These are phyloP conservation scores for Felis catus DNA, from an alignment of 2,113 vertebrate species.

Conservation along the genomic window F.catus_Fca126_mat1.0 CM031416.1:100629501-100630000, in stretches of 20 bases:
- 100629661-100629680: not conserved
- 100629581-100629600: not conserved
- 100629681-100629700: not conserved
- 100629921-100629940: not conserved
- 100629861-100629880: not conserved
- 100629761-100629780: not conserved
- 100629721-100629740: not conserved
- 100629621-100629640: not conserved
- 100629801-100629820: not conserved
- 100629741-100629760: not conserved
- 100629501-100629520: not conserved
- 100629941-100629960: not conserved
- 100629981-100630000: not conserved
- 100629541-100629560: not conserved
- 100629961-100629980: not conserved
- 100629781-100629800: not conserved
- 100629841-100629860: not conserved
- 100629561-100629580: not conserved
- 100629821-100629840: not conserved
- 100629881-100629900: not conserved
- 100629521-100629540: not conserved
- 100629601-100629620: not conserved
- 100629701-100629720: not conserved
- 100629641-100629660: not conserved
- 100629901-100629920: not conserved